Evolutionary conservation across 2,113 vertebrate genomes (phyloP).

Genomic region (Ellobius talpinus): DNA sequence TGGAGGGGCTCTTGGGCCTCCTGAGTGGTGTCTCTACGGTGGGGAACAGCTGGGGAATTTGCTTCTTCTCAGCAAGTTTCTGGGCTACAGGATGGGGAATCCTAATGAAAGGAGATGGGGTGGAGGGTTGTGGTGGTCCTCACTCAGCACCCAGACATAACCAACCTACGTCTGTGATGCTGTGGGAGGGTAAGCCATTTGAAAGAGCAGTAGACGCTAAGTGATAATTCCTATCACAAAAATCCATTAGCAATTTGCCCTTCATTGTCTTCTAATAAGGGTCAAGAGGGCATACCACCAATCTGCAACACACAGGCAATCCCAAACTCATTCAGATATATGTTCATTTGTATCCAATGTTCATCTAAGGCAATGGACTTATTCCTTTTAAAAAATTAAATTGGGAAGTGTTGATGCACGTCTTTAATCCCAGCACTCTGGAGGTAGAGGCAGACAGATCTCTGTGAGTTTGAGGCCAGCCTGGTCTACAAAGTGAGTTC

Average conservation of each 20-base stretch:
- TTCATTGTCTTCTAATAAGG: conserved; percentile 63
- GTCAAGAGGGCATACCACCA: conserved; percentile 16
- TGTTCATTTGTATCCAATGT: not conserved
- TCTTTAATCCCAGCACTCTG: too few species aligned
- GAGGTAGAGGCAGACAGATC: too few species aligned
- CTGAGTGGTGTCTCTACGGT: not conserved
- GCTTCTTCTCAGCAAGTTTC: not conserved
- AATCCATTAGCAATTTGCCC: conserved; percentile 34
- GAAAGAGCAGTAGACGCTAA: not conserved
- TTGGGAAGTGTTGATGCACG: too few species aligned
- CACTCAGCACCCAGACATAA: not conserved
- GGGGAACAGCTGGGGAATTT: not conserved
- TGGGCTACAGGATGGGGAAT: not conserved
- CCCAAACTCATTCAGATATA: conserved; percentile 25
- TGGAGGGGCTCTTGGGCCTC: not conserved
- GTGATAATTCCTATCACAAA: conserved; percentile 58
- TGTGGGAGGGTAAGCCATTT: not conserved
- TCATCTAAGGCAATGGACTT: conserved; percentile 5
- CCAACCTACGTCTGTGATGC: not conserved
- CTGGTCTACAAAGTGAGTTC: too few species aligned
- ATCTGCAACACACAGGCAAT: conserved; percentile 32
- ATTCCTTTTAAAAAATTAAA: not conserved
- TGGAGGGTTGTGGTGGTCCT: not conserved
- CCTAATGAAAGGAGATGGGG: not conserved
- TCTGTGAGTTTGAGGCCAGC: too few species aligned